Base-by-base conservation (phyloP, 2,113 vertebrate species). In the Perca schrenkii region DNA sequence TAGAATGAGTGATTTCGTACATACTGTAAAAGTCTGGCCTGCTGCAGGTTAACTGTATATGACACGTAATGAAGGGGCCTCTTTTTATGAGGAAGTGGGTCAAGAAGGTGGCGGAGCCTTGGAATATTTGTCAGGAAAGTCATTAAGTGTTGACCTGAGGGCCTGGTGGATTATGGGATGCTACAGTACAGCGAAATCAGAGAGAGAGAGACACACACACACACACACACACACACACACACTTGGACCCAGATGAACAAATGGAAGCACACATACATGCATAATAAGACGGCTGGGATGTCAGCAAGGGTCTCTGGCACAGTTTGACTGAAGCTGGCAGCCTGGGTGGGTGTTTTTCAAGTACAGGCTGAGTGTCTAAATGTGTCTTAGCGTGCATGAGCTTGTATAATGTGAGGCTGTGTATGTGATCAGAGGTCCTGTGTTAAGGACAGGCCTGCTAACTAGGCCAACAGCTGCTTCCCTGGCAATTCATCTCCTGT, bases 391-490 rank as follows among this genome's bases (percentile, higher is more conserved):
- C 0, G 4, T 78, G 49, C 50, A 10, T 49, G 31, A 63, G 57
- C 21, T 68, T 82, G 67, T 74, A 72, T 74, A 58, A 74, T 60
- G 31, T 47, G 52, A 22, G 52, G 66, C 15, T 57, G 70, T 67
- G 77, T 72, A 85, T 80, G 57, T 54, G 86, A 87, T 83, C 86
- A 80, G 77, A 86, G 80, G 82, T 87, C 86, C 71, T 80, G 74
- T 79, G 69, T 75, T 81, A 77, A 80, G 80, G 87, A 88, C 85
- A 79, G 75, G 73, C 69, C 82, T 84, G 71, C 69, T 88, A 91
- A 92, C 79, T 92, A 91, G 92, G 92, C 91, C 92, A 93, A 90
- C 90, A 92, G 89, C 91, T 94, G 88, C 87, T 85, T 85, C 86
- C 82, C 68, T 78, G 79, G 65, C 77, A 80, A 56, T 87, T 85